Percentiles rank a stretch among this genome's conserved stretches.
Conservation (phyloP, 2,113 vertebrate species). For the Lethenteron reissneri region DNA sequence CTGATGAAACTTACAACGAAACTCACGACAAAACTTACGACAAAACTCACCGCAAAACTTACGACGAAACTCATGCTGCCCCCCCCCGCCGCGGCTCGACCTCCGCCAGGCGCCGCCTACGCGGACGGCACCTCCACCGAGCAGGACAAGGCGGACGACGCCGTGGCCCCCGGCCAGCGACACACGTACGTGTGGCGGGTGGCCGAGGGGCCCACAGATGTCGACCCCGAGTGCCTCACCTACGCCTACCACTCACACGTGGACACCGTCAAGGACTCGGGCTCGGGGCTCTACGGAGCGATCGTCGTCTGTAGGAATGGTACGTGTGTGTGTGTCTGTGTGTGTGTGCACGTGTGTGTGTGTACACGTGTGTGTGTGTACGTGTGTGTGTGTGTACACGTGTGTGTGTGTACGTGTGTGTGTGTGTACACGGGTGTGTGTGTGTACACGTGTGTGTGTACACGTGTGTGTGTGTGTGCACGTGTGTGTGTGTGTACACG, state of each 20-base stretch:
- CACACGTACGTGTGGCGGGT: constrained; percentile 61
- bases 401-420: not conserved
- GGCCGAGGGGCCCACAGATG: constrained; percentile 37
- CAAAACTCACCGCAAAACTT: too few species aligned
- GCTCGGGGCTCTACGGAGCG: constrained; percentile 67
- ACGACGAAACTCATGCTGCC: too few species aligned
- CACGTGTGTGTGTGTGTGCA: not conserved
- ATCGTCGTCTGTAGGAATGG: constrained; percentile 67
- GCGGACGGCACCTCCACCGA: constrained; percentile 43
- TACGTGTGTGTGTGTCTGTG: constrained; percentile 14
- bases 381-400: not conserved
- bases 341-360: not conserved
- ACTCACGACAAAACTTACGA: too few species aligned
- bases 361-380: not conserved
- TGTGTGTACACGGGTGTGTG: too few species aligned
- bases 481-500: not conserved
- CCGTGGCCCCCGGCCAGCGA: constrained; percentile 44
- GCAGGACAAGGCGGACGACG: constrained; percentile 54
- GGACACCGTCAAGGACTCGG: constrained; percentile 48
- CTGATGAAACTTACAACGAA: too few species aligned
- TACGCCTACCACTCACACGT: constrained; percentile 72
- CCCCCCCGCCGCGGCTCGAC: too few species aligned
- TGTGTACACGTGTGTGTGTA: not conserved
- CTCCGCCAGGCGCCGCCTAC: constrained; percentile 43
- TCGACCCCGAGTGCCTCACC: constrained; percentile 58